Evolutionary conservation across 2,113 vertebrate genomes (phyloP).

Genomic region (Myrmophylax atrothorax): DNA sequence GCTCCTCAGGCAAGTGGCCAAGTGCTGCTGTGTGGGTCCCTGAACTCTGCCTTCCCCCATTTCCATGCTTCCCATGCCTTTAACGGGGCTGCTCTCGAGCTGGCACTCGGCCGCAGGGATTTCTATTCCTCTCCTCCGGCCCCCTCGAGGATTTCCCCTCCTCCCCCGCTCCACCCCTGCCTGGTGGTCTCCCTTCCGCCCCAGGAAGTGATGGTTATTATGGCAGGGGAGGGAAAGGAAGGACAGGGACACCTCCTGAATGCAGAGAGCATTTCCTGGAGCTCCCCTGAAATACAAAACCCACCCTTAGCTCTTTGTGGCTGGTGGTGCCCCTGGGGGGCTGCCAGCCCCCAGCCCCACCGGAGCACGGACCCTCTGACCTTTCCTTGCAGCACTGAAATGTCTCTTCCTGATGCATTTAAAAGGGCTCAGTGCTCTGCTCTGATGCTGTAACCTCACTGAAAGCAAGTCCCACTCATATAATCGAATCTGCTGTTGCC

Average conservation of each 20-base stretch:
- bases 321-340: rapidly evolving
- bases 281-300: not conserved
- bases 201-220: slow-evolving; percentile 48
- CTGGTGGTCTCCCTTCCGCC: slow-evolving; percentile 43
- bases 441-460: not conserved
- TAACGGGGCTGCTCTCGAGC: slow-evolving; percentile 47
- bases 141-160: slow-evolving; percentile 39
- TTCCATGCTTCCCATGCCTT: not conserved
- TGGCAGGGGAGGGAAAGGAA: slow-evolving; percentile 24
- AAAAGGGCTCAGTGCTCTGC: not conserved
- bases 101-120: slow-evolving; percentile 59
- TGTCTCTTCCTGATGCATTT: not conserved
- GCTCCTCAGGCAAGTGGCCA: slow-evolving; percentile 74
- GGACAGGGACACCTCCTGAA: slow-evolving; percentile 44
- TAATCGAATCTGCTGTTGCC: rapidly evolving
- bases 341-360: not conserved
- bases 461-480: not conserved
- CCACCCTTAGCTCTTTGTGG: not conserved
- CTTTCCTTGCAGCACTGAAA: not conserved
- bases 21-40: slow-evolving; percentile 58
- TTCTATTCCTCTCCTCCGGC: slow-evolving; percentile 42
- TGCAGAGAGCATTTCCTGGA: slow-evolving; percentile 29
- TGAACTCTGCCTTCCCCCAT: slow-evolving; percentile 65
- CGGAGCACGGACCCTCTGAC: not conserved
- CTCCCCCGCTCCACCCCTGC: slow-evolving; percentile 10